Conservation (phyloP, 2,888 invertebrate genomes). For the Monoplex corrugatus region DNA sequence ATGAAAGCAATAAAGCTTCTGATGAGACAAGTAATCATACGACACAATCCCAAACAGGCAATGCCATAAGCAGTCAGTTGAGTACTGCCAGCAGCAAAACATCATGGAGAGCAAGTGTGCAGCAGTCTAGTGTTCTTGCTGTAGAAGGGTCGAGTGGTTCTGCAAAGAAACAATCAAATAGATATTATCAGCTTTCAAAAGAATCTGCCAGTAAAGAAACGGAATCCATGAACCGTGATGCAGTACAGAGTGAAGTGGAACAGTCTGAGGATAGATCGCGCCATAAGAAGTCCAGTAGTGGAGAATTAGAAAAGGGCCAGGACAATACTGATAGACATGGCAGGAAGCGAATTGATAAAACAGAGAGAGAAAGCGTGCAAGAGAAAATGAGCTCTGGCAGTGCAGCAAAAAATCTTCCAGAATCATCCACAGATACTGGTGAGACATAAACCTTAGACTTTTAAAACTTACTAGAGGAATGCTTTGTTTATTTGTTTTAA, state of each 20-base stretch:
- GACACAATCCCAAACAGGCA: neutral
- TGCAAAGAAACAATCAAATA: neutral
- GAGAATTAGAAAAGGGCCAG: neutral
- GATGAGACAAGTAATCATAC: neutral
- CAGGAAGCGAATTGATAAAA: neutral
- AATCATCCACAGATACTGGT: neutral
- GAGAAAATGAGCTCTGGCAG: neutral
- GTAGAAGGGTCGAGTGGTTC: neutral
- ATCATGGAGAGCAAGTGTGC: neutral
- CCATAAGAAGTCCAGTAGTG: neutral
- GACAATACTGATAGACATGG: neutral
- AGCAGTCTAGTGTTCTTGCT: neutral
- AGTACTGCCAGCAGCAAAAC: neutral
- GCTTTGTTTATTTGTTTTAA: too few relatives aligned
- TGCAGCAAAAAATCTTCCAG: neutral
- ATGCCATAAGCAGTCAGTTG: neutral
- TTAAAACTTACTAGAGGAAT: too few relatives aligned
- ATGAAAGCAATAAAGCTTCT: neutral
- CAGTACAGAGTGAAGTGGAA: neutral
- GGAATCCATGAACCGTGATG: neutral
- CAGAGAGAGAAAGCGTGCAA: neutral
- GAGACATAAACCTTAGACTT: neutral
- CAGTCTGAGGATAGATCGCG: neutral
- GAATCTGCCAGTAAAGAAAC: neutral
- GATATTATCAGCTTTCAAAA: neutral